Evolutionary conservation across 2,113 vertebrate species (phyloP), one percentile per base, ranked within the genome.

Genomic region (Tachuris rubrigastra): DNA sequence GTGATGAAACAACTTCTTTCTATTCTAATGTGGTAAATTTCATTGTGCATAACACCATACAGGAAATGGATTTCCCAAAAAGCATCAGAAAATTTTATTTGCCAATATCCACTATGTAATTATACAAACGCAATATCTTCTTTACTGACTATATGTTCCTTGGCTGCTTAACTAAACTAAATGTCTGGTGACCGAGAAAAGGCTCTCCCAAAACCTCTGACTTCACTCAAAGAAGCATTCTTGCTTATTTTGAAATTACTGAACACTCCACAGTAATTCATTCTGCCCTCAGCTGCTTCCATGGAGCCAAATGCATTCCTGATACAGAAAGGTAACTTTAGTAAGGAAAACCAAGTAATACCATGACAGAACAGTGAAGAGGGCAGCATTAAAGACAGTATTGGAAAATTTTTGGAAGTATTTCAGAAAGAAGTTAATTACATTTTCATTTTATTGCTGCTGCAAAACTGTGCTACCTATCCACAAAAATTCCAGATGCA

Each of bases 401-500:
- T 5, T 83, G 75, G 58, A 53, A 85, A 81, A 87, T 67, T 85
- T 83, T 33, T 91, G 81, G 82, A 93, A 85, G 46, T 66, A 79
- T 91, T 85, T 85, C 89, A 87, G 55, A 87, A 89, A 79, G 25
- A 78, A 93, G 89, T 75, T 67, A 42, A 90, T 94, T 90, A 87
- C 27, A 85, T 91, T 91, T 87, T 93, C 56, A 87, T 87, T 94
- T 91, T 94, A 91, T 56, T 76, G 58, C 82, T 75, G 71, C 91
- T 66, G 63, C 49, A 86, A 78, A 93, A 89, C 73, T 56, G 59
- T 56, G 78, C 35, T 91, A 94, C 89, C 93, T 93, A 87, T 74
- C 50, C 53, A 73, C 67, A 83, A 63, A 94, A 83, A 87, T 93
- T 87, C 84, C 94, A 96, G 75, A 95, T 91, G 68, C 78, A 93